A percentile compares a stretch with the other conserved stretches of the same genome.
Evolutionary conservation across 2,888 invertebrate species (phyloP).

Genomic region (Laothoe populi): DNA sequence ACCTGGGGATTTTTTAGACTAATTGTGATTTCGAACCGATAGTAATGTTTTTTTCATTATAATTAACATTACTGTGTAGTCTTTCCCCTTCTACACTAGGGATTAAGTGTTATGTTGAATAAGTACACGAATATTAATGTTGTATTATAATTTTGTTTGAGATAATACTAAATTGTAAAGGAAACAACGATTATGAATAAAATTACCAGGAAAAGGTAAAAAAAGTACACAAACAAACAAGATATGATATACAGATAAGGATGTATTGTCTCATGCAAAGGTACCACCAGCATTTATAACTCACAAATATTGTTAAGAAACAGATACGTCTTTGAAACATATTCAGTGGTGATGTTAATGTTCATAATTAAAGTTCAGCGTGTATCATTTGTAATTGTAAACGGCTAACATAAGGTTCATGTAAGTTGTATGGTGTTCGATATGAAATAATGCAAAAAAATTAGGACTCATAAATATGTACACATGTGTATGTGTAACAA

Average conservation of each 20-base stretch:
- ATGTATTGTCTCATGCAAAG: conserved; percentile 22
- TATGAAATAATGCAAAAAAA: conserved; percentile 44
- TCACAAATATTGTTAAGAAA: conserved; percentile 32
- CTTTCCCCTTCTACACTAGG: conserved; percentile 12
- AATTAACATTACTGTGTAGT: not conserved
- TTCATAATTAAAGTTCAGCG: conserved; percentile 21
- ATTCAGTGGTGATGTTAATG: conserved; percentile 53
- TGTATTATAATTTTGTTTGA: conserved; percentile 19
- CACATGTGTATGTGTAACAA: too few species aligned
- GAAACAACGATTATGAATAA: conserved; percentile 9
- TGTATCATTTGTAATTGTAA: conserved; percentile 23
- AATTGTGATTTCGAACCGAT: not conserved
- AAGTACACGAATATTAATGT: conserved; percentile 21
- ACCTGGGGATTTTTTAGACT: not conserved
- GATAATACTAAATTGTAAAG: conserved; percentile 13
- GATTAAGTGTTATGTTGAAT: conserved; percentile 17
- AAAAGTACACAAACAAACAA: conserved; percentile 1
- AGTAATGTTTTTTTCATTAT: not conserved
- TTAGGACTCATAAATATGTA: too few species aligned
- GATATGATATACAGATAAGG: too few species aligned
- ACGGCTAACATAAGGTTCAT: conserved; percentile 65
- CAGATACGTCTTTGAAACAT: conserved; percentile 61
- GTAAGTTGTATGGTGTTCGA: conserved; percentile 73
- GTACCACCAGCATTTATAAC: conserved; percentile 24
- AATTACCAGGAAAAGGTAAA: not conserved